These are phyloP conservation scores for Ectobius pallidus DNA, from an alignment of 2,888 invertebrate genomes.

Conservation along the genomic window DNA sequence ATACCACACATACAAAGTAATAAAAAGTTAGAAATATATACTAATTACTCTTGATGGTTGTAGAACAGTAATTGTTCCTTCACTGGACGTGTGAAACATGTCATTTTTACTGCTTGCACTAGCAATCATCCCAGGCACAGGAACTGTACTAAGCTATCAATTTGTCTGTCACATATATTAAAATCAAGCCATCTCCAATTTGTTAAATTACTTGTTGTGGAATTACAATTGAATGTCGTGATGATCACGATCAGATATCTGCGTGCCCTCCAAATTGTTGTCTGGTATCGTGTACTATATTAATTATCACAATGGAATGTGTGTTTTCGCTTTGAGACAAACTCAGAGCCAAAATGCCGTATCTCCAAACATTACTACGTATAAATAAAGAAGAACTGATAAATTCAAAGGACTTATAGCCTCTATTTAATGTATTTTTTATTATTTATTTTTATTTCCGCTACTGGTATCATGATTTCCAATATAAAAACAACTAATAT, in stretches of 20 bases:
- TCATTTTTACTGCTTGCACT: too few relatives aligned
- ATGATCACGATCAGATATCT: not conserved
- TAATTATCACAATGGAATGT: not conserved
- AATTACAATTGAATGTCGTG: not conserved
- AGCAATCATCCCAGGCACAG: too few relatives aligned
- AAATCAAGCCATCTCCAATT: conserved; percentile 17
- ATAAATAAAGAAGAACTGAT: not conserved
- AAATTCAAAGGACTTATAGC: not conserved
- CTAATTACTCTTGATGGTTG: too few relatives aligned
- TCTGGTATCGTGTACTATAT: not conserved
- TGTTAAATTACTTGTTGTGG: not conserved
- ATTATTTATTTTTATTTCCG: not conserved
- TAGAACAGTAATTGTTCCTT: too few relatives aligned
- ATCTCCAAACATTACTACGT: not conserved
- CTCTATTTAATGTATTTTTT: not conserved
- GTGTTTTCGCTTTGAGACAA: not conserved
- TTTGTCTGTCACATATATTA: not conserved
- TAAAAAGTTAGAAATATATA: too few relatives aligned
- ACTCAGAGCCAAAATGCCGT: not conserved
- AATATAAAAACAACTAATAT: too few relatives aligned
- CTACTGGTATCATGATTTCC: too few relatives aligned
- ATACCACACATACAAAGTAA: too few relatives aligned
- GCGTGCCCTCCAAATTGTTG: not conserved
- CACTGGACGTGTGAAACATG: too few relatives aligned
- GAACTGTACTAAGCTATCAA: too few relatives aligned